Evolutionary conservation across 2,797 vertebrate genomes (phyloP).

Genomic region (Eremophila alpestris): DNA sequence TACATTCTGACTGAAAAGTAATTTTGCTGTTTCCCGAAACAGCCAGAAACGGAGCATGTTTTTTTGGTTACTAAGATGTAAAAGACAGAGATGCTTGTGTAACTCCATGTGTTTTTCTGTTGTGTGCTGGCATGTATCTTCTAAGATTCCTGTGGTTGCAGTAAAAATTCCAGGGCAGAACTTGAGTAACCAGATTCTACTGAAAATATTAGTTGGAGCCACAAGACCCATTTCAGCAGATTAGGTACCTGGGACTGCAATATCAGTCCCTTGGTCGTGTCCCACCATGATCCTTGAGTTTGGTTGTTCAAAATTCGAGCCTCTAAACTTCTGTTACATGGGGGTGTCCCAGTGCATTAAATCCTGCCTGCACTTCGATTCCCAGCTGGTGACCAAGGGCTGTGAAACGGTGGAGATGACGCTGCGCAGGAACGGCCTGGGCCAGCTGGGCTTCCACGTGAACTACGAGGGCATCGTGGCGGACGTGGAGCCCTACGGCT

Average conservation of each 20-base stretch:
- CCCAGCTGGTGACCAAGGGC: constrained; percentile 92
- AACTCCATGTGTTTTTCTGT: neutral
- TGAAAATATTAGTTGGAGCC: neutral
- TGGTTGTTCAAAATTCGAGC: neutral
- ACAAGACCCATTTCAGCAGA: neutral
- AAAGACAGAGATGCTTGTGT: neutral
- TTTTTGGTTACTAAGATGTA: neutral
- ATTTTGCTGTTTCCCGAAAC: neutral
- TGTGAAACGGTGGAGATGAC: constrained; percentile 97
- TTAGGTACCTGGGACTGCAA: neutral
- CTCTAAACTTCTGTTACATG: neutral
- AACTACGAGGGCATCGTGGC: constrained; percentile 98
- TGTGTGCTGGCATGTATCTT: neutral
- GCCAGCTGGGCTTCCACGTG: constrained; percentile 96
- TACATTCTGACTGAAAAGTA: neutral
- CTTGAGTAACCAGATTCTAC: neutral
- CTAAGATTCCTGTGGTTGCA: neutral
- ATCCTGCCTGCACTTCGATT: neutral
- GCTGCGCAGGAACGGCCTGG: constrained; percentile 92
- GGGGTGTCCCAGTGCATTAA: neutral
- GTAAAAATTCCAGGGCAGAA: neutral
- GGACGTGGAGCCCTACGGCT: constrained; percentile 96
- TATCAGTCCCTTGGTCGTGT: accelerated
- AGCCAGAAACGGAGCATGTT: neutral
- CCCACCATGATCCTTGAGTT: neutral